Conservation (phyloP, 1,140 invertebrate species). For the Gryllus bimaculatus region DNA sequence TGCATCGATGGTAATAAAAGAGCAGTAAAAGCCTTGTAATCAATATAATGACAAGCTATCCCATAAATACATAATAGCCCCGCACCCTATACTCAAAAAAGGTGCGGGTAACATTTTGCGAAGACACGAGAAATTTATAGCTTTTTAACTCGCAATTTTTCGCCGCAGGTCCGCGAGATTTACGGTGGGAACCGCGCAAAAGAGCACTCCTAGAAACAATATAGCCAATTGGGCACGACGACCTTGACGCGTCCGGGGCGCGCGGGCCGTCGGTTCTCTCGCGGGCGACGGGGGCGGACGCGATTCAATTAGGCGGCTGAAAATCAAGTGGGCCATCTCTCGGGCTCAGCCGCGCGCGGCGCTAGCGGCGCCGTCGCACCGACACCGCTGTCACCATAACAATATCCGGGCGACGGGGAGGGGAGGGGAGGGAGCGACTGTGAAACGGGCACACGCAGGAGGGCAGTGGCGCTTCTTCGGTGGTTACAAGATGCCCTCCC, state of each 20-base stretch:
- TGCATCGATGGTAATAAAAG: not conserved
- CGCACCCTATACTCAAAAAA: constrained; percentile 6
- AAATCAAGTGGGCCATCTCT: not conserved
- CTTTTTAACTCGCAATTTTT: constrained; percentile 19
- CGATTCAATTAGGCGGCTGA: not conserved
- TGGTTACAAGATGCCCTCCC: not conserved
- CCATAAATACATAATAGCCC: constrained; percentile 13
- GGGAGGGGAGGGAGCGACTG: not conserved
- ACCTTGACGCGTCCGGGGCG: not conserved
- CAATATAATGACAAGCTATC: constrained; percentile 11
- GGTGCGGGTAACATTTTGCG: not conserved
- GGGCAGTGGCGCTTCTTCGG: not conserved
- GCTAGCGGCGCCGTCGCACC: too few species aligned
- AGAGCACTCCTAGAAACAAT: not conserved
- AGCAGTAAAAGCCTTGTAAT: constrained; percentile 12
- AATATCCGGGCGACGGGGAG: not conserved
- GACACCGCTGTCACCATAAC: not conserved
- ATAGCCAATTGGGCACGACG: not conserved
- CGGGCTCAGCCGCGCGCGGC: too few species aligned
- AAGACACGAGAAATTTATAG: constrained; percentile 16
- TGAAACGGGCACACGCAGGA: not conserved
- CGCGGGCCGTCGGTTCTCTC: not conserved
- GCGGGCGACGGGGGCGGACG: too few species aligned
- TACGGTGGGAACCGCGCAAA: constrained; percentile 1
- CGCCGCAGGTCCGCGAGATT: not conserved